Percentiles rank a stretch among this genome's conserved stretches.
Conservation (phyloP, 2,113 vertebrate genomes). For the Ophiodon elongatus region DNA sequence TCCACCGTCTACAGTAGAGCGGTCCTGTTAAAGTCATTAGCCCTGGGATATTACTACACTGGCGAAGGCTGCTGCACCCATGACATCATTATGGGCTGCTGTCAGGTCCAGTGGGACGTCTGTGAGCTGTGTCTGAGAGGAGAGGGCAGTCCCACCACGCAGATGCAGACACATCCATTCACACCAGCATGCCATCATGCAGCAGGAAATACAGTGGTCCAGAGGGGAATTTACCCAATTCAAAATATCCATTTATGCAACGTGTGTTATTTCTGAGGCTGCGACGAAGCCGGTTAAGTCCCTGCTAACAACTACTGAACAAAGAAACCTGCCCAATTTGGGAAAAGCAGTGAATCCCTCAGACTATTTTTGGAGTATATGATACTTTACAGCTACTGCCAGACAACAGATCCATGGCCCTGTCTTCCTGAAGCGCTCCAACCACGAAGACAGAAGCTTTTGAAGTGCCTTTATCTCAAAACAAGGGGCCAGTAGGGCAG, state of each 20-base stretch:
- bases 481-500: conserved; percentile 40
- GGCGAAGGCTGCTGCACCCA: conserved; percentile 60
- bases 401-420: conserved; percentile 30
- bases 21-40: conserved; percentile 80
- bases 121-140: conserved; percentile 61
- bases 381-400: conserved; percentile 26
- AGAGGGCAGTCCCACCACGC: conserved; percentile 34
- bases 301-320: conserved; percentile 16
- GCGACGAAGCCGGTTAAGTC: conserved; percentile 26
- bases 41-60: conserved; percentile 68
- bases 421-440: conserved; percentile 47
- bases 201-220: conserved; percentile 52
- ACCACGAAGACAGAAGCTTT: conserved; percentile 46
- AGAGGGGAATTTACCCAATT: conserved; percentile 45
- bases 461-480: conserved; percentile 71
- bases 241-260: conserved; percentile 59
- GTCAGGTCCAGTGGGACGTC: conserved; percentile 74
- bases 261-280: conserved; percentile 30
- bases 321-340: conserved; percentile 17
- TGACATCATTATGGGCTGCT: conserved; percentile 82
- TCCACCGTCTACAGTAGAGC: conserved; percentile 58
- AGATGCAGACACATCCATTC: conserved; percentile 53
- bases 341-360: conserved; percentile 14
- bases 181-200: conserved; percentile 47
- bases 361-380: conserved; percentile 26